Conservation (phyloP, 1,140 invertebrate species). For the Tetragnatha versicolor region DNA sequence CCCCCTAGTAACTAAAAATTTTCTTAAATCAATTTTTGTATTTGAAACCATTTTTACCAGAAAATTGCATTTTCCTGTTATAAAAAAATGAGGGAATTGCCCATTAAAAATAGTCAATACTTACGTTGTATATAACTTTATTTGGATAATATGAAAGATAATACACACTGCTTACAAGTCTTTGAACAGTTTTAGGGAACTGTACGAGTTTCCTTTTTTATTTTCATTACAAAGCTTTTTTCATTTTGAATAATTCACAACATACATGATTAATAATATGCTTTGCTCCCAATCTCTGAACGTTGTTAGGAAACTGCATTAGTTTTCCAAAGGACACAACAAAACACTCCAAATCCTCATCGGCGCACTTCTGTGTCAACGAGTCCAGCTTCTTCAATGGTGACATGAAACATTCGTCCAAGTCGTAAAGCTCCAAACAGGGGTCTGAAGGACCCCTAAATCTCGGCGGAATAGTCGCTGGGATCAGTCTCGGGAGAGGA, state of each 20-base stretch:
- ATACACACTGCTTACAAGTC: too few relatives aligned
- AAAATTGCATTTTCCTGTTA: too few relatives aligned
- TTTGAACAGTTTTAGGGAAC: not conserved
- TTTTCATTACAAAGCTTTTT: not conserved
- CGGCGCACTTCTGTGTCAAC: constrained; percentile 88
- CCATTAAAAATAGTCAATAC: too few relatives aligned
- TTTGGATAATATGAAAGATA: too few relatives aligned
- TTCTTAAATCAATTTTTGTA: too few relatives aligned
- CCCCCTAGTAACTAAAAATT: too few relatives aligned
- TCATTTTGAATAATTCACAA: not conserved
- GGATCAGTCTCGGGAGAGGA: constrained; percentile 87
- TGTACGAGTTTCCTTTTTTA: not conserved
- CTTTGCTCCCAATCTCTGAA: constrained; percentile 66
- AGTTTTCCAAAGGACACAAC: constrained; percentile 87
- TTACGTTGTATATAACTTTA: too few relatives aligned
- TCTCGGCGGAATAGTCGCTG: constrained; percentile 92
- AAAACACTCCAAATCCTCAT: constrained; percentile 84
- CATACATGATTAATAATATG: constrained; percentile 69
- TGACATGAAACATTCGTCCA: constrained; percentile 97
- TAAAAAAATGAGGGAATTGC: too few relatives aligned
- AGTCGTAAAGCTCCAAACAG: constrained; percentile 91
- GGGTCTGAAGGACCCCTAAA: constrained; percentile 93
- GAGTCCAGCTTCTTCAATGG: constrained; percentile 90
- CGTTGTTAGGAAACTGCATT: constrained; percentile 67
- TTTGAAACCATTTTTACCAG: too few relatives aligned